Evolutionary conservation across 64 coral and sea anemone species (phyloP).

Genomic region (Pocillopora damicornis): DNA sequence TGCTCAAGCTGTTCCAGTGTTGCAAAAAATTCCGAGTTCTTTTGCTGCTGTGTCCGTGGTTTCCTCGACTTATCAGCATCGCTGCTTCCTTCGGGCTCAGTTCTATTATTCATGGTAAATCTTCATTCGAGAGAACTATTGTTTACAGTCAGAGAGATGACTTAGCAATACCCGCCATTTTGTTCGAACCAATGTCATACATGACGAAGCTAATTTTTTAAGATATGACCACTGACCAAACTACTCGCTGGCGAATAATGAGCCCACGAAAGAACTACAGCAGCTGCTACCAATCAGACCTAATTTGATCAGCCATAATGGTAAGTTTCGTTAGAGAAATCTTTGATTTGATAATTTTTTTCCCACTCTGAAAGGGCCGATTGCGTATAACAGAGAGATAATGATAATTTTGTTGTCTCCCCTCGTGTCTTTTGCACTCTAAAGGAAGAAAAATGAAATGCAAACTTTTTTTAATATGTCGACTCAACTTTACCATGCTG

Average conservation of each 20-base stretch:
- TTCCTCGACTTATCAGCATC: neutral
- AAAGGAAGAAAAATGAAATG: neutral
- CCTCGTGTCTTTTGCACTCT: neutral
- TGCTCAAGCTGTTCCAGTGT: slow-evolving; percentile 74
- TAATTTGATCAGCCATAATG: slow-evolving; percentile 1
- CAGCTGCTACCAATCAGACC: neutral
- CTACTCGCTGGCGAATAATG: neutral
- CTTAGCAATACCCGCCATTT: neutral
- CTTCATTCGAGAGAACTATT: neutral
- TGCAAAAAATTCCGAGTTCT: slow-evolving; percentile 83
- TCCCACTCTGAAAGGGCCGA: neutral
- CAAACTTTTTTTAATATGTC: neutral
- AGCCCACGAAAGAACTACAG: neutral
- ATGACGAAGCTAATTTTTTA: neutral
- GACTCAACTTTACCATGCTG: slow-evolving; percentile 42
- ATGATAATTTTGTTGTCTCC: neutral
- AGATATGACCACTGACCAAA: neutral
- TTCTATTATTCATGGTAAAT: slow-evolving; percentile 52
- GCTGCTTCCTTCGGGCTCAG: slow-evolving; percentile 22
- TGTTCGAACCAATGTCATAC: neutral
- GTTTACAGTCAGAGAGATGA: neutral
- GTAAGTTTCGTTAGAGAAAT: slow-evolving; percentile 28
- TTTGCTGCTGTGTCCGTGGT: slow-evolving; percentile 43
- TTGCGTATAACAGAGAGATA: neutral
- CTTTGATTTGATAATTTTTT: neutral